Conservation (phyloP, 2,797 vertebrate species). For the Nannoperca australis region DNA sequence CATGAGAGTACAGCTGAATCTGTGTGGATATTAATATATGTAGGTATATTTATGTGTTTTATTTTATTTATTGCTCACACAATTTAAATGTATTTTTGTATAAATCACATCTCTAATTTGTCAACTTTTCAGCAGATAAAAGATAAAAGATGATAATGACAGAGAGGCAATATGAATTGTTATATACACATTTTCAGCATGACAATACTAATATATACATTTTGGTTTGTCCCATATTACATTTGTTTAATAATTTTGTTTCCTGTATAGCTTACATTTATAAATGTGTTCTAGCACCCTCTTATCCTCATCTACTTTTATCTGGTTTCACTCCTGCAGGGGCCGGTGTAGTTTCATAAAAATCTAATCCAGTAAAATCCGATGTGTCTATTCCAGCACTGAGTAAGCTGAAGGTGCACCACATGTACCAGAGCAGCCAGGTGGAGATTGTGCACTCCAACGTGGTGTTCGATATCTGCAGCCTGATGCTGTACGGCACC, state of each 20-base stretch:
- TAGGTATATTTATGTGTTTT: not conserved
- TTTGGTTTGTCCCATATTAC: not conserved
- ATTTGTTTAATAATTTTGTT: not conserved
- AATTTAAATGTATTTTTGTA: not conserved
- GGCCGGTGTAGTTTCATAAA: not conserved
- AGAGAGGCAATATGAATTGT: not conserved
- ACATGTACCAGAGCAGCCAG: slow-evolving; percentile 92
- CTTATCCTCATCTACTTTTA: not conserved
- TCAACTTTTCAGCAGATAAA: not conserved
- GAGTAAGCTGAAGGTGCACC: slow-evolving; percentile 94
- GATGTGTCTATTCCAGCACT: slow-evolving; percentile 85
- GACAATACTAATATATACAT: not conserved
- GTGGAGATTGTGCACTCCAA: slow-evolving; percentile 98
- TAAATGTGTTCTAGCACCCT: not conserved
- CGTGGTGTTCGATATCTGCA: slow-evolving; percentile 97
- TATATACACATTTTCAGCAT: not conserved
- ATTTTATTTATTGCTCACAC: not conserved
- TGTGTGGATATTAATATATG: not conserved
- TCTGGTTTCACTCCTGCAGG: not conserved
- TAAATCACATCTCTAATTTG: not conserved
- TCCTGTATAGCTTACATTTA: not conserved
- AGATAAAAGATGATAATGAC: not conserved
- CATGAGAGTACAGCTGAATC: too few species aligned
- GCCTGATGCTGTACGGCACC: slow-evolving; percentile 97
- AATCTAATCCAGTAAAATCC: slow-evolving; percentile 26